A percentile compares a stretch with the other conserved stretches of the same genome.
These are phyloP conservation scores for Himalopsyche kuldschensis DNA, from an alignment of 2,888 invertebrate genomes.

Conservation along the genomic window DNA sequence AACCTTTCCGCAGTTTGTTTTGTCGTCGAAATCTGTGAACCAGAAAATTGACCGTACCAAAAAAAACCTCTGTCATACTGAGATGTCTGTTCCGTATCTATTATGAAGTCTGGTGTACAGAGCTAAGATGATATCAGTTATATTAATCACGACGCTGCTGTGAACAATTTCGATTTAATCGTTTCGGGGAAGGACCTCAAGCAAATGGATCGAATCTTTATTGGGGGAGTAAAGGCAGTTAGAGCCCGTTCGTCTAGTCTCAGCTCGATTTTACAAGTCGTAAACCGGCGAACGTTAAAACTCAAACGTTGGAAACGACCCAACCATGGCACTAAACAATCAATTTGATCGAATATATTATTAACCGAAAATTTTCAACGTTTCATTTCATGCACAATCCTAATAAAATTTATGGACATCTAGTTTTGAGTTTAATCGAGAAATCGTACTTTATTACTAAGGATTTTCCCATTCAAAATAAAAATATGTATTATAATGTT, in stretches of 20 bases:
- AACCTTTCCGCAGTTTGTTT: not conserved
- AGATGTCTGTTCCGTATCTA: not conserved
- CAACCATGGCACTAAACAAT: not conserved
- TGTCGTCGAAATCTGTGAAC: not conserved
- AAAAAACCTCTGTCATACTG: not conserved
- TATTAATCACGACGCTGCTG: not conserved
- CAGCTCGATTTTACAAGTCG: not conserved
- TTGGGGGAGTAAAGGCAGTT: not conserved
- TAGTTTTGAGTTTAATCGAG: not conserved
- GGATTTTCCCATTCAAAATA: not conserved
- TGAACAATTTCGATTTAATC: not conserved
- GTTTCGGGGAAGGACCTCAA: not conserved
- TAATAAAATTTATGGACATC: not conserved
- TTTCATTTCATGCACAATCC: not conserved
- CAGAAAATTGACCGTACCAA: not conserved
- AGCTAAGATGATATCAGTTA: not conserved
- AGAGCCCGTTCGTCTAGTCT: not conserved
- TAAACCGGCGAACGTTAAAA: not conserved
- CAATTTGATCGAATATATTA: not conserved
- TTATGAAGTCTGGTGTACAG: not conserved
- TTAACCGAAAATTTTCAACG: not conserved
- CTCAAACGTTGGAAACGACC: not conserved
- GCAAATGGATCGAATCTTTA: not conserved
- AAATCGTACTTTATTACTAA: not conserved
- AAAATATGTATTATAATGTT: too few relatives aligned